Evolutionary conservation across 1,140 invertebrate species (phyloP), one percentile per base, ranked within the genome.

Genomic region (Drosophila rufa): DNA sequence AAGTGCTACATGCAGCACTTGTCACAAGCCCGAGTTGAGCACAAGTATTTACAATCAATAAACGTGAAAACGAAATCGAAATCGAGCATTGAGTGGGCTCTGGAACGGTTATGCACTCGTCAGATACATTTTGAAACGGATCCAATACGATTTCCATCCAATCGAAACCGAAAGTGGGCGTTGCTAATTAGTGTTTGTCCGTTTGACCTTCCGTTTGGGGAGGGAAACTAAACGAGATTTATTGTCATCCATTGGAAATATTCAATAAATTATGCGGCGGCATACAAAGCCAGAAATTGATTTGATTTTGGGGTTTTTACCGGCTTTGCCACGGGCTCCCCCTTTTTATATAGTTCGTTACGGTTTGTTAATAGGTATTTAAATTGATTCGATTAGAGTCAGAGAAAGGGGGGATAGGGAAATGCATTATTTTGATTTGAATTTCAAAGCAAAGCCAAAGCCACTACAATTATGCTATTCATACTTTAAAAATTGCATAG

Each of bases 281-380:
- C 36, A 11, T 8, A 53, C 38, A 66, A 53, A 53, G 30, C 30
- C 3, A 38, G 53, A 43, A 19, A 30, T 8, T 7, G 14, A 48
- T 22, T 30, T 65, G 19, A 12, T 9, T 55, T 42, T 55, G 15
- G 38, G 30, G 3, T 19, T 47, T 55, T 33, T 14, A 30, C 27
- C 19, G 42, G 43, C 30, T 62, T 56, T 12, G 6, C 14, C n/a
- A 42, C 38, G 19, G 57, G 33, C 51, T 62, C 19, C 25, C 25
- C 53, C 46, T 9, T 59, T 22, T 22, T 61, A 30, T 53, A 38
- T 42, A 17, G 40, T 47, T 45, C 42, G 25, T 42, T 48, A 36
- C 51, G 76, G 67, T 79, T 81, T 65, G 66, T 79, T 79, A 86
- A 79, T 86, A 58, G 79, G 65, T 71, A 86, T 86, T 79, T 82